phyloP scores from a whole-genome alignment of 2,797 vertebrate species.

The Chromis chromis region DNA sequence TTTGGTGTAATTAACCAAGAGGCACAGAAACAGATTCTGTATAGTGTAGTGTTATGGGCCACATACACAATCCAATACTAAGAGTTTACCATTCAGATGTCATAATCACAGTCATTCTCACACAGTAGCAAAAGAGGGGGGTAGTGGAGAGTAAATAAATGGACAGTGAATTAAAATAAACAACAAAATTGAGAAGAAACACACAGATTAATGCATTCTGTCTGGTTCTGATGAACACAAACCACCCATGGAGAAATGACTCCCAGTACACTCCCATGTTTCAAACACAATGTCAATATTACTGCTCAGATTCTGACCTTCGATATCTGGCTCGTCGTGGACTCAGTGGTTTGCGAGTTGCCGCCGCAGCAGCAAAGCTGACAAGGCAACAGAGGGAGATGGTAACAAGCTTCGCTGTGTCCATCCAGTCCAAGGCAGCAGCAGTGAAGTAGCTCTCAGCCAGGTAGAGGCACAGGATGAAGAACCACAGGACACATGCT shows the following conservation, averaged over 20 bases:
- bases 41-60: not conserved
- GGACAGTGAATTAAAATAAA: conserved; percentile 18
- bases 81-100: conserved; percentile 14
- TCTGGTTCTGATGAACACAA: conserved; percentile 13
- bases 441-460: conserved; percentile 82
- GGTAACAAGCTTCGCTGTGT: conserved; percentile 86
- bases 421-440: conserved; percentile 85
- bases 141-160: not conserved
- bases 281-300: conserved; percentile 73
- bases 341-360: conserved; percentile 89
- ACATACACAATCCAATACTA: conserved; percentile 3
- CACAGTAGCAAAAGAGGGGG: not conserved
- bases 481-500: conserved; percentile 91
- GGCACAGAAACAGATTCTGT: no score
- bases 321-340: conserved; percentile 90
- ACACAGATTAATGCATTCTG: not conserved
- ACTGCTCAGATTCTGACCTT: conserved; percentile 97
- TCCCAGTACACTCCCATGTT: conserved; percentile 18
- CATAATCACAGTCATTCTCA: conserved; percentile 36
- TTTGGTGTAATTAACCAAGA: conserved; percentile 1
- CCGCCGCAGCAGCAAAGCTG: conserved; percentile 92
- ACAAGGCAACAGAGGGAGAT: conserved; percentile 92
- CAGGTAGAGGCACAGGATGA: conserved; percentile 88
- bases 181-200: not conserved
- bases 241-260: conserved; percentile 5